Evolutionary conservation across 2,797 vertebrate species (phyloP), one percentile per base, ranked within the genome.

Genomic region (Hyperoplus immaculatus): DNA sequence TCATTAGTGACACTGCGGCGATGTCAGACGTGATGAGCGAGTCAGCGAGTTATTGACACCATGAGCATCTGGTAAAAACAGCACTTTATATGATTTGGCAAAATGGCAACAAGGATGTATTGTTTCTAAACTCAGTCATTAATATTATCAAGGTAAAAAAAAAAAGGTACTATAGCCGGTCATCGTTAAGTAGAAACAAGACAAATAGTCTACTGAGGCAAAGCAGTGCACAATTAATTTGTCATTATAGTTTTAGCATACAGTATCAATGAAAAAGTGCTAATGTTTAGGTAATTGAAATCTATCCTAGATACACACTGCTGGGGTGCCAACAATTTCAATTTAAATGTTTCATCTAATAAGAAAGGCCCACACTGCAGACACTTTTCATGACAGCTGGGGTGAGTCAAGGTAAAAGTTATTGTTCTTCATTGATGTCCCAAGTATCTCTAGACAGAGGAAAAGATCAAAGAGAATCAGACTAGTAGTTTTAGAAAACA

Each of bases 391-490:
- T 73, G 63, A 47, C 42, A 77, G 74, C 66, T 69, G 71, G 74
- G 57, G 60, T 77, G 75, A 78, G 53, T 61, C 21, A 42, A 72
- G 77, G 79, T 81, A 76, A 81, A 70, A 85, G 69, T 73, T 36
- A 82, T 85, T 84, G 80, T 63, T 85, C 50, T 82, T 55, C 38
- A 88, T 84, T 80, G 84, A 89, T 84, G 81, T 79, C 54, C 43
- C 47, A 21, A 46, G 62, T 65, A 55, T 77, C 51, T 77, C 72
- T 51, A 55, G 59, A 69, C 55, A 0, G 11, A 59, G 67, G 14
- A 49, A 56, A 49, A 79, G 55, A 84, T 82, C 71, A 72, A 81
- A 78, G 46, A 84, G 63, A 47, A 69, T 61, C 16, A 60, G 74
- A 68, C 43, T 46, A 63, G 70, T 54, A 54, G 53, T 29, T 29